Conservation (phyloP, 2,888 invertebrate species). For the Oligia fasciuncula region DNA sequence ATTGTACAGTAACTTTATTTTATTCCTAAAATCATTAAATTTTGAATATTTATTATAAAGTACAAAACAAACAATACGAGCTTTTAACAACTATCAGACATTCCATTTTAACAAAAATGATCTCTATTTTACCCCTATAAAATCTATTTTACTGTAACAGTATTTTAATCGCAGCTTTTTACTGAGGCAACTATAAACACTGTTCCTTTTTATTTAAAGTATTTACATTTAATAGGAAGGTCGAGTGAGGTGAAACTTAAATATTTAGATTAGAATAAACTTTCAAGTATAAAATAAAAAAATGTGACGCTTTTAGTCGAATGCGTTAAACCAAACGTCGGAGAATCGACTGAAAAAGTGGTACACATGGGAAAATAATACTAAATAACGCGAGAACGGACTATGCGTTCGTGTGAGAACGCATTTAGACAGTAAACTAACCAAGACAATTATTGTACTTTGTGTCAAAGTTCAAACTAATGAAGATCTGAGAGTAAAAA, state of each 20-base stretch:
- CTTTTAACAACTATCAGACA: conserved; percentile 62
- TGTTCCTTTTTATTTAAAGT: conserved; percentile 65
- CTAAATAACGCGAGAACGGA: conserved; percentile 22
- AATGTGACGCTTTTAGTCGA: conserved; percentile 45
- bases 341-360: conserved; percentile 45
- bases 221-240: conserved; percentile 69
- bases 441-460: conserved; percentile 46
- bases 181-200: conserved; percentile 64
- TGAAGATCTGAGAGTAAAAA: conserved; percentile 58
- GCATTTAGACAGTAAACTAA: conserved; percentile 50
- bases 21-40: conserved; percentile 4
- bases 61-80: conserved; percentile 60
- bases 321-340: conserved; percentile 3
- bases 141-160: conserved; percentile 69
- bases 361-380: conserved; percentile 38
- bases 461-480: conserved; percentile 61
- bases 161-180: conserved; percentile 70
- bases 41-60: conserved; percentile 36
- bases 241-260: conserved; percentile 64
- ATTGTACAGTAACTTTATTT: conserved; percentile 28
- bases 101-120: conserved; percentile 71
- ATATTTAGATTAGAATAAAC: conserved; percentile 53
- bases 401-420: conserved; percentile 30
- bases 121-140: conserved; percentile 70
- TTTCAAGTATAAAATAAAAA: conserved; percentile 31